Base-by-base conservation (phyloP, 2,797 vertebrate genomes). In the Mustela erminea region DNA sequence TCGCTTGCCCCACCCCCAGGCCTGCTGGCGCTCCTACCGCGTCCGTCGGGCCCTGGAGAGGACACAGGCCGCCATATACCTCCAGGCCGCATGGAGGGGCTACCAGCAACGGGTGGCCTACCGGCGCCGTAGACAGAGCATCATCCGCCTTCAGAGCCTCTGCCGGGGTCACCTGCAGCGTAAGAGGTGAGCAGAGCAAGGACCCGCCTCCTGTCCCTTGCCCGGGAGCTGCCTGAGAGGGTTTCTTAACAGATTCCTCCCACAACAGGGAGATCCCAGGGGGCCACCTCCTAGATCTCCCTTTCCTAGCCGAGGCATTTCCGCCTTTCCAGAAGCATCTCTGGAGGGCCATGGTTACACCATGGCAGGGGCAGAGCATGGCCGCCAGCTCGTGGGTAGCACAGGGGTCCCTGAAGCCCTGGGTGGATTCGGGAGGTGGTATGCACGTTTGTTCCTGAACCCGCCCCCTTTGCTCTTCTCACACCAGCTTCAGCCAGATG, bases 51-150 rank as follows among this genome's bases (percentile, higher is more conserved):
- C 96, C 0, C 93, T 98, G 91, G 98, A 99, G 80, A 99, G 98
- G 94, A 98, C 95, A 0, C 98, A 96, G 3, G 99, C 97, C 1
- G 99, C 99, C 0, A 38, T 93, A 10, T 96, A 90, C 54, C 99
- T 99, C 93, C 99, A 99, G 98, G 98, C 99, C 0, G 77, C 94
- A 0, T 99, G 99, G 99, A 98, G 99, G 80, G 99, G 99, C 1
- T 98, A 98, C 98, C 95, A 38, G 23, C 99, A 99, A 85, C 98
- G 98, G 43, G 96, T 41, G 2, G 97, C 97, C 60, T 99, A 98
- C 97, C 97, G 29, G 32, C 98, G 97, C 32, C 98, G 97, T 95
- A 98, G 95, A 90, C 97, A 78, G 7, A 98, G 98, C 1, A 97
- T 99, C 75, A 99, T 99, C 83, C 99, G 99, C 85, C 98, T 99